Conservation (phyloP, 2,797 vertebrate genomes). For the Nannoperca obscura region DNA sequence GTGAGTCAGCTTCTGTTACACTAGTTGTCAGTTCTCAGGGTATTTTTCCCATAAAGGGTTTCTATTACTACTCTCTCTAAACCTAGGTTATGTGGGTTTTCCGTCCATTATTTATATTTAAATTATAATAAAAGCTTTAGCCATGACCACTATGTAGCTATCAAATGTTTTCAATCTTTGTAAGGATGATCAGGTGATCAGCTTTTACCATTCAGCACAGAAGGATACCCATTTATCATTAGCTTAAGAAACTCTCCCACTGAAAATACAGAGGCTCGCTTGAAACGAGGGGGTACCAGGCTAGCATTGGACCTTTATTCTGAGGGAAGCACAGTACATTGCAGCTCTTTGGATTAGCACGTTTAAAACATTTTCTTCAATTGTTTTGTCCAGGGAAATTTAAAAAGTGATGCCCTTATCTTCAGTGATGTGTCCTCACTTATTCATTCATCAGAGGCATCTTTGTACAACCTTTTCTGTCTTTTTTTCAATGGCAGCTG, state of each 20-base stretch:
- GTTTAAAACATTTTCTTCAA: neutral
- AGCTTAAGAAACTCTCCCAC: neutral
- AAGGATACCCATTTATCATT: neutral
- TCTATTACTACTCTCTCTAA: neutral
- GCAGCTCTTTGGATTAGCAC: neutral
- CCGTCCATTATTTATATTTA: neutral
- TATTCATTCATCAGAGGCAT: conserved; percentile 1
- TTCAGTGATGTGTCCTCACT: neutral
- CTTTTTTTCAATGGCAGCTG: neutral
- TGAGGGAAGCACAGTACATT: neutral
- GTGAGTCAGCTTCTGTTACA: neutral
- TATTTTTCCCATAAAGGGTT: neutral
- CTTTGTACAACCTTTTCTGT: neutral
- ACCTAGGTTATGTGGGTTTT: neutral
- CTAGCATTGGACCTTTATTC: neutral
- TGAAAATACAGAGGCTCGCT: neutral
- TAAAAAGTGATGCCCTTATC: neutral
- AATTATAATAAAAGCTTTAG: neutral
- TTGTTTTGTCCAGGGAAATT: neutral
- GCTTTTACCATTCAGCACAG: neutral
- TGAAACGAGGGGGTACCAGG: neutral
- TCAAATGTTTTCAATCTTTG: neutral
- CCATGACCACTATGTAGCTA: neutral
- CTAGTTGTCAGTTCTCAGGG: neutral
- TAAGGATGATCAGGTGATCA: neutral